phyloP scores from a whole-genome alignment of 2,888 invertebrate species.

The Tipula vernalis region DNA sequence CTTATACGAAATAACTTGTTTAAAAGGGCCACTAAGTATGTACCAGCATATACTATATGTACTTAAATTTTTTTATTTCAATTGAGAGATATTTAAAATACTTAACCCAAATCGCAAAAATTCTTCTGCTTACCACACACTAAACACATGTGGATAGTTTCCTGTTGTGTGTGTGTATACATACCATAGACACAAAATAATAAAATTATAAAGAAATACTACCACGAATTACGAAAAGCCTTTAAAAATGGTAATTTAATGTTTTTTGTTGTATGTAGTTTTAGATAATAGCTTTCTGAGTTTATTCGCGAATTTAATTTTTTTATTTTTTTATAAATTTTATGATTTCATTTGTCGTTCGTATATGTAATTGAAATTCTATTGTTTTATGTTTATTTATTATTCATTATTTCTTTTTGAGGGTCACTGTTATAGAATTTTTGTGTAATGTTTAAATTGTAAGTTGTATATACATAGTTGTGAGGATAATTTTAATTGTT shows the following conservation, averaged over 20 bases:
- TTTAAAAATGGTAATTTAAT: background rate
- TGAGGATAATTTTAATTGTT: background rate
- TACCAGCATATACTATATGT: background rate
- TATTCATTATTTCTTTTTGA: background rate
- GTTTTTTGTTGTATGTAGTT: background rate
- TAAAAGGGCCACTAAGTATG: background rate
- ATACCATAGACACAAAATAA: background rate
- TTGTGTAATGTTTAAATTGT: background rate
- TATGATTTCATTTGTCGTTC: background rate
- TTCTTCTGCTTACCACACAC: background rate
- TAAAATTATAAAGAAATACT: background rate
- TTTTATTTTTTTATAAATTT: background rate
- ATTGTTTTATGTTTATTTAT: conserved; percentile 4
- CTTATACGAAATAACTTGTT: background rate
- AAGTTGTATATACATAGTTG: background rate
- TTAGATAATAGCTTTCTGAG: background rate
- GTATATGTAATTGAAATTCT: background rate
- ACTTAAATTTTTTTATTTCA: background rate
- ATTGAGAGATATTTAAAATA: background rate
- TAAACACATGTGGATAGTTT: background rate
- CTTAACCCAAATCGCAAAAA: background rate
- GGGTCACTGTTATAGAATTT: background rate
- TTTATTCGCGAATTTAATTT: background rate
- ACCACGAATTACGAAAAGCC: background rate
- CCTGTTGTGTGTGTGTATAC: background rate